Conservation (phyloP, 2,113 vertebrate genomes). For the Turnix velox region DNA sequence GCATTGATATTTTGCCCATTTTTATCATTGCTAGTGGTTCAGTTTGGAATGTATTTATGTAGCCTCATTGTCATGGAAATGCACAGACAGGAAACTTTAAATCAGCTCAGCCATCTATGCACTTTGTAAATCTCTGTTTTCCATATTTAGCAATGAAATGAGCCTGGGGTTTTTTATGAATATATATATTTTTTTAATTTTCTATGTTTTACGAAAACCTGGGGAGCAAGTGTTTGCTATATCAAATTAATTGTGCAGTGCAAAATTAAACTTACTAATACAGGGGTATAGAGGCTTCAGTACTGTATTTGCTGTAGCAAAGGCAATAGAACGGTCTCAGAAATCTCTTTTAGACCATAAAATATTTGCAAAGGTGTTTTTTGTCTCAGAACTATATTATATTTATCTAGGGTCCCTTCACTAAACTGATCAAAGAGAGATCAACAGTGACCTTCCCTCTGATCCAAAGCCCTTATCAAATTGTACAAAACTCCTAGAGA, state of each 20-base stretch:
- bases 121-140: constrained; percentile 10
- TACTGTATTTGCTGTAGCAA: not conserved
- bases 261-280: not conserved
- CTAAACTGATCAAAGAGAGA: constrained; percentile 2
- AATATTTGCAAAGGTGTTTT: not conserved
- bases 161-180: not conserved
- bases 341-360: not conserved
- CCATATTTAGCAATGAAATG: not conserved
- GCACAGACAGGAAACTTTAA: not conserved
- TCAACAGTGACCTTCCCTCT: not conserved
- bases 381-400: not conserved
- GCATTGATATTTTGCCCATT: constrained; percentile 54
- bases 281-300: not conserved
- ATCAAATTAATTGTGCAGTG: not conserved
- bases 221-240: not conserved
- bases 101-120: not conserved
- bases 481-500: not conserved
- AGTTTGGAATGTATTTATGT: constrained; percentile 12
- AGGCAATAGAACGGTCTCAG: not conserved
- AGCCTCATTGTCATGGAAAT: constrained; percentile 63
- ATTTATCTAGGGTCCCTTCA: not conserved
- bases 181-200: not conserved
- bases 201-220: not conserved
- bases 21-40: constrained; percentile 19
- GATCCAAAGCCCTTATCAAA: not conserved